Evolutionary conservation across 37 sponge, comb jelly and placozoan species (phyloP).

Genomic region (Trichoplax adhaerens): DNA sequence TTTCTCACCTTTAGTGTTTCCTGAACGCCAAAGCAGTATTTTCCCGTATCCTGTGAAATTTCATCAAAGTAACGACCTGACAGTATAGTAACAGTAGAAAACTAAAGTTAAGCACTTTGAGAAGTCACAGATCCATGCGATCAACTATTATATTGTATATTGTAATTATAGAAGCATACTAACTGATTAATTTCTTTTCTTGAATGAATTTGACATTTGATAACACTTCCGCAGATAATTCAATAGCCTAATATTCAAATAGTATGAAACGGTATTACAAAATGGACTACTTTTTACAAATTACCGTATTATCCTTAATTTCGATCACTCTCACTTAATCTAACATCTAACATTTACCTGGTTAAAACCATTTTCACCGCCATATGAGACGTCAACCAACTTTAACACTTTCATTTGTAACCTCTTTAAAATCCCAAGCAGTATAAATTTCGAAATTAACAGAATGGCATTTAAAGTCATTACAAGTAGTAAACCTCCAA

Average conservation of each 20-base stretch:
- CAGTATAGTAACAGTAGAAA: background rate
- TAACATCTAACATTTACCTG: constrained; percentile 17
- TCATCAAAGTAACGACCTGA: constrained; percentile 89
- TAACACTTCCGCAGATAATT: constrained; percentile 80
- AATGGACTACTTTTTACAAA: too few relatives aligned
- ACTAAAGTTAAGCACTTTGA: too few relatives aligned
- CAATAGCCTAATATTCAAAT: constrained; percentile 49
- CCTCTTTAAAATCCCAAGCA: constrained; percentile 2
- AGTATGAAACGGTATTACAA: background rate
- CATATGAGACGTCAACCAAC: constrained; percentile 92
- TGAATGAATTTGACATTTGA: constrained; percentile 98
- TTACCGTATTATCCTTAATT: too few relatives aligned
- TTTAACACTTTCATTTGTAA: constrained; percentile 47
- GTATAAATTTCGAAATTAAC: background rate
- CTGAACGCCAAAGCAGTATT: constrained; percentile 86
- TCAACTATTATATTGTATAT: too few relatives aligned
- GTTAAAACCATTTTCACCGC: constrained; percentile 99
- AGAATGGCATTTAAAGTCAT: background rate
- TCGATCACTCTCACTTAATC: background rate
- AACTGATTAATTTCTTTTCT: constrained; percentile 90
- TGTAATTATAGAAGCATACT: background rate
- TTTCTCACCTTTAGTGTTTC: constrained; percentile 53
- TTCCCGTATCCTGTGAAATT: constrained; percentile 98
- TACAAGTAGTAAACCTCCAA: background rate
- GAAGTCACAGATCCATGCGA: too few relatives aligned